Base-by-base conservation (phyloP, 2,113 vertebrate genomes). In the Platysteira castanea region DNA sequence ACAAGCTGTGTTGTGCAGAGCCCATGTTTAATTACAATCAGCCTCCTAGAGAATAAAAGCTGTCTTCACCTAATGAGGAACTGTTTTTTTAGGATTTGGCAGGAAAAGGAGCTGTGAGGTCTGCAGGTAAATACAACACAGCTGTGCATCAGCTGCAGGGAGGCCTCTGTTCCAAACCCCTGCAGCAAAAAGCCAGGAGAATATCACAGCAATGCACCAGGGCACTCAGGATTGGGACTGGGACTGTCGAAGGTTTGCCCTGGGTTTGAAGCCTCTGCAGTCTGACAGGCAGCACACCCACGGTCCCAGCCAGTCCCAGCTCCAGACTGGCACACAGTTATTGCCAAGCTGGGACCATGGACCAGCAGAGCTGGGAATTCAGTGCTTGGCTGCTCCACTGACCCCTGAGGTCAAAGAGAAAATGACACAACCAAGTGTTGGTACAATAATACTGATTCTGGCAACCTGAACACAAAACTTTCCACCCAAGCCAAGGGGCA, bases 1-100 rank as follows among this genome's bases (percentile, higher is more conserved):
- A 5, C 2, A 26, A 61, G 23, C 26, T n/a, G n/a, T 19, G 26
- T 1, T 9, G 4, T 21, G 15, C 28, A 37, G 57, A 20, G 33
- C 4, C 35, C 7, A 1, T 0, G 4, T 17, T 79, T 27, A 42
- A n/a, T 1, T 12, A 0, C 20, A 15, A 79, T 28, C 33, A 42
- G 27, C 27, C 30, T 70, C 63, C 46, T 42, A 7, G 28, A 65
- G 71, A 84, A 76, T 20, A 79, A 83, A n/a, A 14, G 13, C 6
- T 75, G 22, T 18, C 57, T 63, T 80, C 30, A 60, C 7, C 10
- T 47, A 13, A 9, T 6, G 39, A 68, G 20, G 57, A 83, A 71
- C 17, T 24, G 10, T 26, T 80, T 47, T 28, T 57, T 87, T 13
- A 52, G 44, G n/a, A 37, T 46, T 21, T 88, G 50, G 27, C 50